Evolutionary conservation across 2,797 vertebrate genomes (phyloP).

Genomic region (Fistularia tabacaria): DNA sequence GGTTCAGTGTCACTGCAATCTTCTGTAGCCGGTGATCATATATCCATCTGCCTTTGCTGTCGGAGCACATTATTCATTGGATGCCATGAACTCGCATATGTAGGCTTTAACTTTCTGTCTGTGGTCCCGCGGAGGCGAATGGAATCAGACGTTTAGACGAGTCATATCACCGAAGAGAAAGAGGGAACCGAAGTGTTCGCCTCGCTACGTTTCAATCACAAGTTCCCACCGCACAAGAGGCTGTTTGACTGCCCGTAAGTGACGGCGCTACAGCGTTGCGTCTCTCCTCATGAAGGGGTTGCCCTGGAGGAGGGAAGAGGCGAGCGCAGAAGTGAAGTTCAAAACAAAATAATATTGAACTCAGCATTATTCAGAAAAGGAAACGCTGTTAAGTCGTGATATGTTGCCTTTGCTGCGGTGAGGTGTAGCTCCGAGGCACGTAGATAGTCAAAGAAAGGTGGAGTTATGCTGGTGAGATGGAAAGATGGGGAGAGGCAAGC

Average conservation of each 20-base stretch:
- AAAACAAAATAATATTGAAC: slow-evolving; percentile 82
- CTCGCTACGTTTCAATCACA: slow-evolving; percentile 47
- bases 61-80: slow-evolving; percentile 51
- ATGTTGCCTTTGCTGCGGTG: slow-evolving; percentile 68
- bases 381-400: slow-evolving; percentile 71
- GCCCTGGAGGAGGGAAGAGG: slow-evolving; percentile 62
- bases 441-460: slow-evolving; percentile 61
- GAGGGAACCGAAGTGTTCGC: slow-evolving; percentile 33
- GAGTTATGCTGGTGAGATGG: slow-evolving; percentile 45
- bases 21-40: slow-evolving; percentile 65
- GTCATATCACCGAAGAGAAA: slow-evolving; percentile 13
- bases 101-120: slow-evolving; percentile 49
- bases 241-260: slow-evolving; percentile 75
- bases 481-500: slow-evolving; percentile 47
- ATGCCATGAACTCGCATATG: slow-evolving; percentile 41
- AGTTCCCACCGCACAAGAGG: slow-evolving; percentile 56
- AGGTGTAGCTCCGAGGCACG: slow-evolving; percentile 63
- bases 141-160: slow-evolving; percentile 41
- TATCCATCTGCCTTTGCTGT: slow-evolving; percentile 66
- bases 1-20: slow-evolving; percentile 64
- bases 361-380: slow-evolving; percentile 80
- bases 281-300: slow-evolving; percentile 52
- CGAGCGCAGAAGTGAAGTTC: slow-evolving; percentile 62
- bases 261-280: slow-evolving; percentile 53
- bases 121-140: slow-evolving; percentile 34